Percentiles rank a stretch among this genome's conserved stretches.
These are phyloP conservation scores for Machimus atricapillus DNA, from an alignment of 2,888 invertebrate species.

Conservation along the genomic window DNA sequence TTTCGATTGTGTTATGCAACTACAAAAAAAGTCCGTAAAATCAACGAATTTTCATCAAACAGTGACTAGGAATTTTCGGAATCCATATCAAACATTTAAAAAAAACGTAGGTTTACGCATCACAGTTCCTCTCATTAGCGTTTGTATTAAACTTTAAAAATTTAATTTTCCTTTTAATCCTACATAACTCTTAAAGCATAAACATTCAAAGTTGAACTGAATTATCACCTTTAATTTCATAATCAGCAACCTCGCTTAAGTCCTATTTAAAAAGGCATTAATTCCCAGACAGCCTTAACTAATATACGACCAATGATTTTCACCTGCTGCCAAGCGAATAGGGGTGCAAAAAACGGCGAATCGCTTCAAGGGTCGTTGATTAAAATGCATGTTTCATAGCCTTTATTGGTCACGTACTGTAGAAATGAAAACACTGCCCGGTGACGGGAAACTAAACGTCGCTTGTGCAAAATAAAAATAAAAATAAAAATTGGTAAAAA, in stretches of 20 bases:
- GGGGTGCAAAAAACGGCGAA: not conserved
- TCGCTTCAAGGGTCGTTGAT: constrained; percentile 7
- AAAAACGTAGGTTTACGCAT: no score
- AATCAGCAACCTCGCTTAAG: not conserved
- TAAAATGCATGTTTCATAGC: constrained; percentile 28
- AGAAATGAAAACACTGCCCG: constrained; percentile 17
- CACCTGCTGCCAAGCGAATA: not conserved
- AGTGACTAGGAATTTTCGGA: no score
- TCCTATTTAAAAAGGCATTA: not conserved
- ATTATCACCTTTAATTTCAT: not conserved
- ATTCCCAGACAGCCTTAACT: constrained; percentile 3
- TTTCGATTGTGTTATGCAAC: not conserved
- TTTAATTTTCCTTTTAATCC: not conserved
- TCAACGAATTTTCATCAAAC: no score
- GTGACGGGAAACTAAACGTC: not conserved
- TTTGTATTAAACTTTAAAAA: no score
- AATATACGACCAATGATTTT: not conserved
- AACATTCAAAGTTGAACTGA: not conserved
- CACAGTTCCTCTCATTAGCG: no score
- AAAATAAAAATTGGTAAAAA: not conserved
- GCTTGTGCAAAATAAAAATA: not conserved
- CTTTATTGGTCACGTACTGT: constrained; percentile 20
- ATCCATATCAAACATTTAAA: no score
- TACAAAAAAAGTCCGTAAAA: no score
- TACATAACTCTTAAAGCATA: not conserved